Conservation (phyloP, 2,888 invertebrate species). For the Caenorhabditis sp. region DNA sequence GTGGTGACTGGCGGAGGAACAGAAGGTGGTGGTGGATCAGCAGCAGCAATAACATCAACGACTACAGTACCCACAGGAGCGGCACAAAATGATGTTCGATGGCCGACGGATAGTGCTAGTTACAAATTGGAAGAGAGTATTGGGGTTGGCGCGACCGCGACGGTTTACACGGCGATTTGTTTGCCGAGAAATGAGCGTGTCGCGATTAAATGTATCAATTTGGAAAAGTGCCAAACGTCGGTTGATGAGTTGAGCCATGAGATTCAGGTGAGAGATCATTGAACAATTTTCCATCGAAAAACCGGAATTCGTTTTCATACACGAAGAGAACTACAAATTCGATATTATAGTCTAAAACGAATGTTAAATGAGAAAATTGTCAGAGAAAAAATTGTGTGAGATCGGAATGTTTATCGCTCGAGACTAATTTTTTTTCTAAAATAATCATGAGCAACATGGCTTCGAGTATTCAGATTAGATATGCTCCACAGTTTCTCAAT, state of each 20-base stretch:
- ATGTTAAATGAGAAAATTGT: too few relatives aligned
- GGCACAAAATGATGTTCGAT: conserved; percentile 34
- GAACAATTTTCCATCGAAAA: too few relatives aligned
- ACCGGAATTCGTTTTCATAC: too few relatives aligned
- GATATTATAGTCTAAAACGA: too few relatives aligned
- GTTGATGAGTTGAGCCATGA: conserved; percentile 85
- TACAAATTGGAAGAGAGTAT: conserved; percentile 74
- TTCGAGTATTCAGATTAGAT: too few relatives aligned
- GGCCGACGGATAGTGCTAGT: conserved; percentile 65
- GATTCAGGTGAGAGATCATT: conserved; percentile 58
- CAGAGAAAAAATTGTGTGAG: too few relatives aligned
- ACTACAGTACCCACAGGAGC: conserved; percentile 16
- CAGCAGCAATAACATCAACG: conserved; percentile 1
- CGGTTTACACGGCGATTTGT: conserved; percentile 79
- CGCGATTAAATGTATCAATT: conserved; percentile 96
- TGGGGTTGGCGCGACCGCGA: conserved; percentile 71
- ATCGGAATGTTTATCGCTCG: too few relatives aligned
- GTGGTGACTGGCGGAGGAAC: conserved; percentile 3
- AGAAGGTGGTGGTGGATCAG: background rate
- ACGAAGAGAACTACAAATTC: too few relatives aligned
- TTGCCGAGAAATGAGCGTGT: conserved; percentile 90
- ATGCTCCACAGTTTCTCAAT: too few relatives aligned
- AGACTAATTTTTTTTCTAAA: too few relatives aligned
- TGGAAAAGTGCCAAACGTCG: conserved; percentile 99
- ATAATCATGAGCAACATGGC: too few relatives aligned